Evolutionary conservation across 2,797 vertebrate species (phyloP), one percentile per base, ranked within the genome.

Genomic region (Melanogrammus aeglefinus): DNA sequence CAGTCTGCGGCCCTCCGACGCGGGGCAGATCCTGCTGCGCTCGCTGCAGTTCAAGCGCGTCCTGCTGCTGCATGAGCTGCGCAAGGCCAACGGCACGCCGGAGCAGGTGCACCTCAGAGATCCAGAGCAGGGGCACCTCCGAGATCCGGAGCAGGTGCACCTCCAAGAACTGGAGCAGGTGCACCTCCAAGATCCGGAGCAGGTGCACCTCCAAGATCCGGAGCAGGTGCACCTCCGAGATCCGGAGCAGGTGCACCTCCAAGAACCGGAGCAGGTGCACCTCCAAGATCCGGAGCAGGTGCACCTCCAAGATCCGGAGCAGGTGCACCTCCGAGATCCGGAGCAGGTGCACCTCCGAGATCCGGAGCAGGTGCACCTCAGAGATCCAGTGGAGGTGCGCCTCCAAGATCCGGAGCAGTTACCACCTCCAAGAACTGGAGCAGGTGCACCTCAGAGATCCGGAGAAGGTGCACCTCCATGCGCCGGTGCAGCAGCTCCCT

Each of bases 401-500:
- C 94, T 96, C 83, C 96, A 0, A 38, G 36, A 38, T 38, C 96
- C 95, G 88, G 95, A 97, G 83, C 96, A 96, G 91, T 95, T 96
- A 83, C 94, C 94, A 81, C 77, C 94, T 96, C 83, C 96, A 4
- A 36, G 35, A 36, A 2, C 35, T 4, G 8, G 36, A 38, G 36
- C 36, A 38, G 36, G 36, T 6, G 36, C 36, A 7, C 36, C 36
- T 38, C 36, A 1, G 6, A 38, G 36, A 38, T 38, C 96, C 95
- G 88, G 95, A 97, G 83, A 96, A 96, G 91, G 95, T 95, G 84
- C 94, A 81, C 77, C 94, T 96, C 83, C 96, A 97, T 90, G 24
- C 95, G 95, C 85, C 90, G 89, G 95, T 98, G 82, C 97, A 97
- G 91, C 96, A 99, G 84, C 94, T 99, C 81, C 97, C 97, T 72